Base-by-base conservation (phyloP, 2,888 invertebrate species). In the Aplocera efformata region DNA sequence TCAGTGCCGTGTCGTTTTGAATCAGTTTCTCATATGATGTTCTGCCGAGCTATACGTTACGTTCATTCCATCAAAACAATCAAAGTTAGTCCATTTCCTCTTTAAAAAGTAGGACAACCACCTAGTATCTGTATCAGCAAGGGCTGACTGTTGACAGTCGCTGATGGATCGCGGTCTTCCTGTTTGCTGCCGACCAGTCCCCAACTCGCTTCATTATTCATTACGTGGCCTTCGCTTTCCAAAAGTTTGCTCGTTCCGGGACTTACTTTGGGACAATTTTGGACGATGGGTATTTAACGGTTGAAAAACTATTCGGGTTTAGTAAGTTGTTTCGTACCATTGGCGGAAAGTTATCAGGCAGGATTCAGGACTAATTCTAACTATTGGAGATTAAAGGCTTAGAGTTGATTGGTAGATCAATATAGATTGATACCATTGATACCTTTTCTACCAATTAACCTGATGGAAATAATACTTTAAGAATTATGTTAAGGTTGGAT, bases 141-240 rank as follows among this genome's bases (percentile, higher is more conserved):
- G 42, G 42, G 21, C 34, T 22, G 30, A 42, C 28, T 40, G 48
- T 40, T 48, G 48, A 48, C 48, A 48, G 48, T 39, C 33, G 43
- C 43, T 48, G 48, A 48, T 43, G 48, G 39, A 48, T 48, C 43
- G 46, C 34, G 42, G 33, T 43, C 43, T 48, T 48, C 48, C 48
- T 48, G 42, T 42, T 42, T 13, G 26, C 33, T 30, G 22, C 30
- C 29, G 31, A 26, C 32, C 22, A 10, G 66, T 73, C 63, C 50
- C 39, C 55, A 74, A 74, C 69, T 76, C 67, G 55, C 65, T 71
- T 70, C 72, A 77, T 78, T 72, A 76, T 74, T 76, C 75, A 76
- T 74, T 67, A 68, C 67, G 64, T 61, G 60, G 63, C 59, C 57
- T 62, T 60, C 63, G 65, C 64, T 70, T 63, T 46, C 46, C 50